Evolutionary conservation across 2,888 invertebrate species (phyloP), one percentile per base, ranked within the genome.

Genomic region (Synergus itoensis): DNA sequence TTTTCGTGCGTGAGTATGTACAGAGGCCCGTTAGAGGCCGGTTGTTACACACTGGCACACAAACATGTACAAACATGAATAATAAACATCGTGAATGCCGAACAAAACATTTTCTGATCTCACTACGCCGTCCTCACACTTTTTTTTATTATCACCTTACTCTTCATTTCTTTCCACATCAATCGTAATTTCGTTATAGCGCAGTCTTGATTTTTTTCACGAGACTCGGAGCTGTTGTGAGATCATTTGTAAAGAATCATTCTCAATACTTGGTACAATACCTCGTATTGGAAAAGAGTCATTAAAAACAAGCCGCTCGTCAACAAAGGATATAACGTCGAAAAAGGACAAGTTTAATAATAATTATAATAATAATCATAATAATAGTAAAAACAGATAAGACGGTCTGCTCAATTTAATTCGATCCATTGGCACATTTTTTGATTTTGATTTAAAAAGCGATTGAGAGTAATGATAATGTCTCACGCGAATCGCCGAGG

Each of bases 21-120:
- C 87, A 86, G 53, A 87, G 87, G 86, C 86, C 87, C 83, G 86
- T 86, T 85, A 86, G 83, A 84, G 86, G 86, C 86, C 87, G 87
- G 87, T 85, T 86, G 87, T 87, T 86, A 87, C 89, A 88, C 87
- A 88, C 89, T 89, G 86, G 88, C 89, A 87, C 88, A 89, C 87
- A 89, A 89, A 89, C 86, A 86, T 86, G 85, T 86, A 86, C 86
- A 88, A 88, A 89, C 86, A 87, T 86, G 85, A 88, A 88, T 87
- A 87, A 82, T 82, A 80, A 82, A 82, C 80, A 79, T 80, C 67
- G 81, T 79, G 78, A 82, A 83, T 84, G 84, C 82, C 79, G 81
- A 76, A 63, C 77, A 80, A 80, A 79, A 63, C 79, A 76, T 77
- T 81, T 77, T 81, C 81, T 83, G 79, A 83, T 82, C 82, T 83